Evolutionary conservation across 2,113 vertebrate genomes (phyloP).

Genomic region (Phocoena phocoena): DNA sequence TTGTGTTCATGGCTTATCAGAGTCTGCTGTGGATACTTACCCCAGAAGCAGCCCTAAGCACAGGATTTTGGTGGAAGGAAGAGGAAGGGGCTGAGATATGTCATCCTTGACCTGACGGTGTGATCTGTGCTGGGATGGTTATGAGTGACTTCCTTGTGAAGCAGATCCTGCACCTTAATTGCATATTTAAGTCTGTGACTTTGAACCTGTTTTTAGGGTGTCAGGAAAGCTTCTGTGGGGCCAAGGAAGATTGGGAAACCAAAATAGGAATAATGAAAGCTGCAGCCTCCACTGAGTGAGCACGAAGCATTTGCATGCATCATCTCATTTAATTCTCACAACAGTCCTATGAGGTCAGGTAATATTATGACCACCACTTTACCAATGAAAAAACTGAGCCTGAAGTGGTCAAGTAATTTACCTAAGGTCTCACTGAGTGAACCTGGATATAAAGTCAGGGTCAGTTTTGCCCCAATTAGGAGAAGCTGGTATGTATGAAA

Average conservation of each 20-base stretch:
- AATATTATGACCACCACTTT: not conserved
- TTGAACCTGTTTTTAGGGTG: not conserved
- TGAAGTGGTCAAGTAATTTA: not conserved
- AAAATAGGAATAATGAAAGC: not conserved
- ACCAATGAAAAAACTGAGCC: not conserved
- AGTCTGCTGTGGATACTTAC: not conserved
- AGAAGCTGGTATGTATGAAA: not conserved
- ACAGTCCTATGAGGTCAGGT: not conserved
- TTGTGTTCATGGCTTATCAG: not conserved
- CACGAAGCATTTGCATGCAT: not conserved
- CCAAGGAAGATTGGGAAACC: not conserved
- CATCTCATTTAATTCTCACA: not conserved
- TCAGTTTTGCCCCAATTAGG: not conserved
- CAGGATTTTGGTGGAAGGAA: not conserved
- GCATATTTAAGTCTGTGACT: not conserved
- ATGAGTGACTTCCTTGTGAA: not conserved
- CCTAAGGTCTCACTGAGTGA: not conserved
- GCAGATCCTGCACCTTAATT: not conserved
- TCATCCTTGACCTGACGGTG: not conserved
- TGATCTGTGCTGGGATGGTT: not conserved
- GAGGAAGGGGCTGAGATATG: no score
- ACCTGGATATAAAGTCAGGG: not conserved
- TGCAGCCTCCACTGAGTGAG: not conserved
- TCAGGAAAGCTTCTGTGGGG: not conserved
- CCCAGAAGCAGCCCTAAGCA: not conserved